Evolutionary conservation across 2,888 invertebrate genomes (phyloP).

Genomic region (Taenaris catops): DNA sequence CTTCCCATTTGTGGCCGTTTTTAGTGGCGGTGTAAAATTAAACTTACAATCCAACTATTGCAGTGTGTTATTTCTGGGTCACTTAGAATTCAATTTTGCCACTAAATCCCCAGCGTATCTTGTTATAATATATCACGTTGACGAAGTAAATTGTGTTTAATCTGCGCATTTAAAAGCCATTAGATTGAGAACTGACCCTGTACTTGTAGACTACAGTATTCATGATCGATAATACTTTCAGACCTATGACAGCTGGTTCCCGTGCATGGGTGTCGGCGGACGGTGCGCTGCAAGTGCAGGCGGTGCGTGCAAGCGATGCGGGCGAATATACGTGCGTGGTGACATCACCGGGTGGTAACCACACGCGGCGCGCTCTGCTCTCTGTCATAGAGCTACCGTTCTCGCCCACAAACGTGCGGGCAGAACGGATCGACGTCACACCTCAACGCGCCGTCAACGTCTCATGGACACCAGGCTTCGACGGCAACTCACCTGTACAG

Average conservation of each 20-base stretch:
- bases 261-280: constrained; percentile 88
- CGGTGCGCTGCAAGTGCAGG: constrained; percentile 92
- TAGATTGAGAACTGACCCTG: too few relatives aligned
- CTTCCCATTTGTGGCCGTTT: too few relatives aligned
- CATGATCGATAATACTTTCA: too few relatives aligned
- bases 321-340: constrained; percentile 96
- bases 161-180: too few relatives aligned
- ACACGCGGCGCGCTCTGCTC: constrained; percentile 90
- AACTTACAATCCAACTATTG: too few relatives aligned
- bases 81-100: too few relatives aligned
- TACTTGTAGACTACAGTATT: too few relatives aligned
- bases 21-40: too few relatives aligned
- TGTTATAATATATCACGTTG: too few relatives aligned
- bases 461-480: constrained; percentile 97
- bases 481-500: constrained; percentile 97
- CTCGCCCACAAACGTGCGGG: constrained; percentile 93
- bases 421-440: constrained; percentile 82
- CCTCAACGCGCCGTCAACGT: constrained; percentile 91
- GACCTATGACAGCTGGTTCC: constrained; percentile 80
- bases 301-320: constrained; percentile 94
- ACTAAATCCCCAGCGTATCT: too few relatives aligned
- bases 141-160: too few relatives aligned
- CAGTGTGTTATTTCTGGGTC: too few relatives aligned
- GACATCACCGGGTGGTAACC: constrained; percentile 94
- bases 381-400: constrained; percentile 95